Conservation (phyloP, 2,797 vertebrate genomes). For the Macroramphosus scolopax region DNA sequence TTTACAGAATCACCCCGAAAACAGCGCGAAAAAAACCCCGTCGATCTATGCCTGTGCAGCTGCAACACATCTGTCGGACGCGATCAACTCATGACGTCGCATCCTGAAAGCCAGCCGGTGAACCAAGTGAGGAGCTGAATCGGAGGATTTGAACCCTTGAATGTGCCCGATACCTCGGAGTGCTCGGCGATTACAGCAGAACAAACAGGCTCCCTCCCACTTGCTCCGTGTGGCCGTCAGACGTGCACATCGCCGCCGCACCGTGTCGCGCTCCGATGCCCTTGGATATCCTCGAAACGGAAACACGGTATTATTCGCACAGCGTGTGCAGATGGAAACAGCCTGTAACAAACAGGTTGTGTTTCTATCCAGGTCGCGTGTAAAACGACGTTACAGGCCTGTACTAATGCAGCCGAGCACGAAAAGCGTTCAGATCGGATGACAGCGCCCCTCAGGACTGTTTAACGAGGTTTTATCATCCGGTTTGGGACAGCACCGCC, state of each 20-base stretch:
- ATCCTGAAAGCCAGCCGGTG: constrained; percentile 35
- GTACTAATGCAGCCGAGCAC: constrained; percentile 3
- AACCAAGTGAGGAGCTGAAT: constrained; percentile 18
- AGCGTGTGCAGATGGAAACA: constrained; percentile 2
- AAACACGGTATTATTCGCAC: constrained; percentile 14
- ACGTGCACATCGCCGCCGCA: constrained; percentile 54
- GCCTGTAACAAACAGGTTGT: neutral
- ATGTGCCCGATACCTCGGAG: constrained; percentile 21
- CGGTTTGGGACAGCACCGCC: constrained; percentile 40
- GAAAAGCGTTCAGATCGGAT: constrained; percentile 22
- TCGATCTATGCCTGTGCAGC: constrained; percentile 27
- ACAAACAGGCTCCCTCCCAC: constrained; percentile 31
- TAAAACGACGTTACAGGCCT: neutral
- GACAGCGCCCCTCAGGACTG: constrained; percentile 14
- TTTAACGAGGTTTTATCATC: constrained; percentile 29
- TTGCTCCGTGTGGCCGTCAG: constrained; percentile 40
- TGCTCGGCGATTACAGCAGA: constrained; percentile 23
- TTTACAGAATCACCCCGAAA: constrained; percentile 10
- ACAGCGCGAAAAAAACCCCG: constrained; percentile 1
- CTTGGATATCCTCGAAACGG: constrained; percentile 41
- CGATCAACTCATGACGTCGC: constrained; percentile 70
- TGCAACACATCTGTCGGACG: constrained; percentile 59
- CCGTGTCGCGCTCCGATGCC: constrained; percentile 47
- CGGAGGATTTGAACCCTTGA: constrained; percentile 14
- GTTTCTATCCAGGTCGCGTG: neutral